Percentiles rank a stretch among this genome's conserved stretches.
Evolutionary conservation across 2,888 invertebrate genomes (phyloP).

Genomic region (Drosophila anceps): DNA sequence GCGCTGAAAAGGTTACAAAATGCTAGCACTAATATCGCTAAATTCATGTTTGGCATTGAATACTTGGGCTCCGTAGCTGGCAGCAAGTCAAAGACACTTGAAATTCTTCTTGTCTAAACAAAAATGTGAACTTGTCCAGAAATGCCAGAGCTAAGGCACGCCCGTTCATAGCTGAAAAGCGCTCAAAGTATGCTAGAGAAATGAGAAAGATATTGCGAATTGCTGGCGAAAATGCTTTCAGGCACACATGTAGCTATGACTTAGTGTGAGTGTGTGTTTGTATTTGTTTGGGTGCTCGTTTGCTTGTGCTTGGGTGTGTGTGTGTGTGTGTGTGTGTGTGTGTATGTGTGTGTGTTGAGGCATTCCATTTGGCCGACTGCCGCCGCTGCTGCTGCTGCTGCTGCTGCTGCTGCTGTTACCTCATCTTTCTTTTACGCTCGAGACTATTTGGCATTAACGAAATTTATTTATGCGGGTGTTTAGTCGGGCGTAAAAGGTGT

Average conservation of each 20-base stretch:
- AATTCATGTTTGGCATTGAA: neutral
- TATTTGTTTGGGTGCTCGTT: slow-evolving; percentile 24
- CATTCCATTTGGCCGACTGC: slow-evolving; percentile 69
- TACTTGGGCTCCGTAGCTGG: neutral
- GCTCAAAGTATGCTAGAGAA: slow-evolving; percentile 7
- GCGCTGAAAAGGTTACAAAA: slow-evolving; percentile 7
- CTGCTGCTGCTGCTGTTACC: slow-evolving; percentile 61
- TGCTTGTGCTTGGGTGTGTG: slow-evolving; percentile 3
- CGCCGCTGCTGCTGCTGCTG: slow-evolving; percentile 35
- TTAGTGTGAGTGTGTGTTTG: slow-evolving; percentile 18
- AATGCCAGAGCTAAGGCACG: neutral
- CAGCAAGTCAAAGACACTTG: neutral
- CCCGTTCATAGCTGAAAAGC: neutral
- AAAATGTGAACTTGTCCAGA: slow-evolving; percentile 7
- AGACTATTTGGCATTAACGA: slow-evolving; percentile 82
- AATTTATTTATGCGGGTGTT: slow-evolving; percentile 83
- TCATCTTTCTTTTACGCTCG: slow-evolving; percentile 81
- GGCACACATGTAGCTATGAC: slow-evolving; percentile 21
- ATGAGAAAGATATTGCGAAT: slow-evolving; percentile 36
- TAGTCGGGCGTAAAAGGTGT: slow-evolving; percentile 80
- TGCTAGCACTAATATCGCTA: neutral
- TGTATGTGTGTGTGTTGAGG: slow-evolving; percentile 29
- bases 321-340: too few relatives aligned
- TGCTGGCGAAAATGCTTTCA: slow-evolving; percentile 33
- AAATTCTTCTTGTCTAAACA: neutral